Percentiles rank a stretch among this genome's conserved stretches.
phyloP scores from a whole-genome alignment of 2,797 vertebrate genomes.

The Melanitta fusca region DNA sequence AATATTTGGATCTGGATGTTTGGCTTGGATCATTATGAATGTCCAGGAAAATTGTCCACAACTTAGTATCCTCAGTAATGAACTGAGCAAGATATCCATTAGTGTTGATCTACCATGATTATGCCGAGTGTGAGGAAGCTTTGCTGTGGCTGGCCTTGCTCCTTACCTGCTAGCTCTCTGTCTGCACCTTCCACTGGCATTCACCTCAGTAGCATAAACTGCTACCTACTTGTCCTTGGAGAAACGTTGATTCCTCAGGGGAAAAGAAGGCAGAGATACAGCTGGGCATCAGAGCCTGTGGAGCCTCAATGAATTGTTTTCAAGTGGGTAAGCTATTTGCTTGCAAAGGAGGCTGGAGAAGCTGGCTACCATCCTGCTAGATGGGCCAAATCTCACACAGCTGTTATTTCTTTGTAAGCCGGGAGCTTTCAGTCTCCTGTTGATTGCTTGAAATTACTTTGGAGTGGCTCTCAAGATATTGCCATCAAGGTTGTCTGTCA shows the following conservation, averaged over 20 bases:
- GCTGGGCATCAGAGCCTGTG: not conserved
- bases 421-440: not conserved
- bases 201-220: not conserved
- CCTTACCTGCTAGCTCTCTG: not conserved
- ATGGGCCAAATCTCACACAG: not conserved
- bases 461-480: conserved; percentile 1
- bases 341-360: not conserved
- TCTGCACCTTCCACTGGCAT: not conserved
- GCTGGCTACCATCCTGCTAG: not conserved
- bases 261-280: not conserved
- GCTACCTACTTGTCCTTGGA: not conserved
- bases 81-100: not conserved
- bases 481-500: conserved; percentile 2
- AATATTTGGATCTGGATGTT: not conserved
- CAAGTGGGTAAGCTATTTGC: not conserved
- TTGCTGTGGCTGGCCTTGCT: not conserved
- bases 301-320: not conserved
- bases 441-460: conserved; percentile 31
- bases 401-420: conserved; percentile 2
- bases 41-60: not conserved
- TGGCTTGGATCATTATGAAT: not conserved
- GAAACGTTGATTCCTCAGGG: not conserved
- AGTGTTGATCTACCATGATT: not conserved
- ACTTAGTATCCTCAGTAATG: not conserved
- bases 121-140: not conserved